These are phyloP conservation scores for Chironomus tentans DNA, from an alignment of 2,888 invertebrate genomes.

Conservation along the genomic window DNA sequence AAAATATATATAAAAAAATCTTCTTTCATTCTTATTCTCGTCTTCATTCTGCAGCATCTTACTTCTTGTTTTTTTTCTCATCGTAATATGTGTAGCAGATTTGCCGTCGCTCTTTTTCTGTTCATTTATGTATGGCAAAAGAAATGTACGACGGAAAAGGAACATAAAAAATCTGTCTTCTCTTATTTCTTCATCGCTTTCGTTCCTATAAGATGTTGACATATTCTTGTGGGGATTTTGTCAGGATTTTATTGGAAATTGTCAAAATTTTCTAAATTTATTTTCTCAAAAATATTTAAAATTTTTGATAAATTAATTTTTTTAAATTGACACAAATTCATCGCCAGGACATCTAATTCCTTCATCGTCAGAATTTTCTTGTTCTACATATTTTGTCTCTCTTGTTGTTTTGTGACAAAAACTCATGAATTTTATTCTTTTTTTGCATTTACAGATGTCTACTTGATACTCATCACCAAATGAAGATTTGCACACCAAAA, in stretches of 20 bases:
- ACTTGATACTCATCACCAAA: neutral
- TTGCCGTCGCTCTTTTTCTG: neutral
- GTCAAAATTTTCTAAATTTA: neutral
- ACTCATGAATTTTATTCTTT: constrained; percentile 22
- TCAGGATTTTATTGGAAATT: neutral
- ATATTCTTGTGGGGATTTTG: no score
- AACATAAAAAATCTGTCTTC: neutral
- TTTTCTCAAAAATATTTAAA: neutral
- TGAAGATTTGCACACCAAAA: no score
- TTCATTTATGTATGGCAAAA: no score
- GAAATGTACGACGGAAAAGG: neutral
- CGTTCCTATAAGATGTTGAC: no score
- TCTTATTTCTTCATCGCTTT: neutral
- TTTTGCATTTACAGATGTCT: constrained; percentile 14
- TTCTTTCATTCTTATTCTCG: neutral
- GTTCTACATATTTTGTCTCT: neutral
- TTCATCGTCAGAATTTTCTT: neutral
- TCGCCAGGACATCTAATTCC: neutral
- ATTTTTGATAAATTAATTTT: neutral
- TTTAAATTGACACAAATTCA: neutral
- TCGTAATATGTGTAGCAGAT: no score
- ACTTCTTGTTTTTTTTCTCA: neutral
- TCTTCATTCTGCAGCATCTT: neutral
- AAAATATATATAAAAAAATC: no score
- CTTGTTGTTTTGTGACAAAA: constrained; percentile 16